Evolutionary conservation across 2,113 vertebrate species (phyloP), one percentile per base, ranked within the genome.

Genomic region (Cromileptes altivelis): DNA sequence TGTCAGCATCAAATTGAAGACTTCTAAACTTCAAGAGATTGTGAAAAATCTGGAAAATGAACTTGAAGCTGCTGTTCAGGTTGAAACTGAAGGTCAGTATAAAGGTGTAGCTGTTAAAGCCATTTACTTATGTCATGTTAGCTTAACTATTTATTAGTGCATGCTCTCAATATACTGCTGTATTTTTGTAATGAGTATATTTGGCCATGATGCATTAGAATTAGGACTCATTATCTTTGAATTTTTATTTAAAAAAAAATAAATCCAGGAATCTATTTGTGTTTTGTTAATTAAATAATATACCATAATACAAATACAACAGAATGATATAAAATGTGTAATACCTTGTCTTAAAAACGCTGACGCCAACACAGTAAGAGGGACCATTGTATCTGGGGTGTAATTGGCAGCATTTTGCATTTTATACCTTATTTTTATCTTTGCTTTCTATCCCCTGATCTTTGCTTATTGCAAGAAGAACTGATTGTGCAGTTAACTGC

Each of bases 1-100:
- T 0, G 70, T 93, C 15, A 86, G 11, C 6, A 84, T 89, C 63
- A 33, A 21, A 27, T 55, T 92, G 17, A 0, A 2, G 0, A 88
- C 77, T 2, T 2, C 3, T 1, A 63, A 3, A 65, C 79, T 95
- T 85, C 75, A 88, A 42, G 0, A 0, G 0, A 21, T 92, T 3
- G 1, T 94, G 2, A 0, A 0, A 0, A 0, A 0, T 0, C 27
- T 95, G 45, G 6, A 81, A 57, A 1, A 0, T 0, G 0, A 0
- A 0, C 2, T 90, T 7, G 0, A 0, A 0, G 13, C 50, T 2
- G 2, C 0, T 0, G 21, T 94, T 67, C 0, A 0, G 37, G 61
- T 90, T 3, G 70, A 88, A 47, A 87, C 89, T 52, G 0, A 0
- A 53, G 93, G 95, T 95, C 40, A 84, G 90, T 87, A 75, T 47